Evolutionary conservation across 2,797 vertebrate genomes (phyloP).

Genomic region (Pyrrhura leucotis): DNA sequence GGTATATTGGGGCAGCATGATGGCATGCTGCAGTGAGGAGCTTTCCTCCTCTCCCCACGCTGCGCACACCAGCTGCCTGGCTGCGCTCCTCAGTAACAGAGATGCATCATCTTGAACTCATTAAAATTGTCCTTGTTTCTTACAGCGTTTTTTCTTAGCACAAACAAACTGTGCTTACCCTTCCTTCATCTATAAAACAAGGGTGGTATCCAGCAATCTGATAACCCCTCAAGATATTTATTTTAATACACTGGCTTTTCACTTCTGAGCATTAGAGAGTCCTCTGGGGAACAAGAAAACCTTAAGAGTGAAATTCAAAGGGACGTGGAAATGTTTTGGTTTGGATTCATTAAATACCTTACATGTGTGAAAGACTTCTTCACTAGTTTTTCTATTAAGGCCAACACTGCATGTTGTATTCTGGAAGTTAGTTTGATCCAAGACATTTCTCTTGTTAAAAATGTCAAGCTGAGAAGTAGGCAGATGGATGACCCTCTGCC

Average conservation of each 20-base stretch:
- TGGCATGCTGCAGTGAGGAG: accelerated
- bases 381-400: background rate
- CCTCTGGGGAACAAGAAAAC: background rate
- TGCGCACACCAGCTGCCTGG: background rate
- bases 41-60: background rate
- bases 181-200: constrained; percentile 14
- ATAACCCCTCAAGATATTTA: background rate
- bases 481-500: background rate
- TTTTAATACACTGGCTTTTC: constrained; percentile 11
- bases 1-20: background rate
- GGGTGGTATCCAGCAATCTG: background rate
- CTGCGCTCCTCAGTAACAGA: background rate
- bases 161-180: background rate
- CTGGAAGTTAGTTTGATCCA: background rate
- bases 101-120: background rate
- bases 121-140: background rate
- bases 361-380: background rate
- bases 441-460: background rate
- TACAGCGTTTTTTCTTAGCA: background rate
- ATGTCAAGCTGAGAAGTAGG: accelerated
- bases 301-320: constrained; percentile 27
- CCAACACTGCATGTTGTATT: accelerated
- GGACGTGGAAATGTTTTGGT: background rate
- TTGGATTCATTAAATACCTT: background rate
- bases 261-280: background rate